A percentile compares a stretch with the other conserved stretches of the same genome.
These are phyloP conservation scores for Timema cristinae DNA, from an alignment of 2,888 invertebrate species.

Conservation along the genomic window DNA sequence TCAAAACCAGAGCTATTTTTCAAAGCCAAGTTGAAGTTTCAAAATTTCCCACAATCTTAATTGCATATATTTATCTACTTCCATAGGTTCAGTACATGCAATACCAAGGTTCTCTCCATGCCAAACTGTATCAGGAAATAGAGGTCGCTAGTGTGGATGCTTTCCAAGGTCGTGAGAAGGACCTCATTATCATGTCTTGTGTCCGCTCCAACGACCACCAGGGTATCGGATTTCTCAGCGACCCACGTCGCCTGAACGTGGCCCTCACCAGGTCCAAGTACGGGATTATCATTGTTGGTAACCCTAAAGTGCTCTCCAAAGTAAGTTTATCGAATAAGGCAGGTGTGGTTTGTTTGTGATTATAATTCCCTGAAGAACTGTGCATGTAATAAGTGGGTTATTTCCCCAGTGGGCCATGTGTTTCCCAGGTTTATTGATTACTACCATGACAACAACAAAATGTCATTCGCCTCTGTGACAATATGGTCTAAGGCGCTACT, in stretches of 20 bases:
- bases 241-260: conserved; percentile 95
- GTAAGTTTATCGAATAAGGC: too few species aligned
- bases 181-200: conserved; percentile 98
- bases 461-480: too few species aligned
- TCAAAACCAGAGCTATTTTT: too few species aligned
- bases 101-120: conserved; percentile 94
- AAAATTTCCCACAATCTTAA: too few species aligned
- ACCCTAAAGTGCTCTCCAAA: conserved; percentile 97
- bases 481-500: too few species aligned
- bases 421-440: too few species aligned
- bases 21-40: too few species aligned
- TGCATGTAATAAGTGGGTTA: too few species aligned
- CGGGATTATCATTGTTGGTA: conserved; percentile 97
- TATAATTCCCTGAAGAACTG: too few species aligned
- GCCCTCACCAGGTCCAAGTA: conserved; percentile 96
- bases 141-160: conserved; percentile 99
- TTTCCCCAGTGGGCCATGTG: too few species aligned
- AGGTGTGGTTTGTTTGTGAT: too few species aligned
- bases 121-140: conserved; percentile 95
- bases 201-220: conserved; percentile 98
- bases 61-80: neutral
- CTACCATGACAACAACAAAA: too few species aligned
- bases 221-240: conserved; percentile 97
- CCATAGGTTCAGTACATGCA: conserved; percentile 87
- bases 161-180: conserved; percentile 98